Evolutionary conservation across 2,113 vertebrate species (phyloP).

Genomic region (Nansenia antarctica): DNA sequence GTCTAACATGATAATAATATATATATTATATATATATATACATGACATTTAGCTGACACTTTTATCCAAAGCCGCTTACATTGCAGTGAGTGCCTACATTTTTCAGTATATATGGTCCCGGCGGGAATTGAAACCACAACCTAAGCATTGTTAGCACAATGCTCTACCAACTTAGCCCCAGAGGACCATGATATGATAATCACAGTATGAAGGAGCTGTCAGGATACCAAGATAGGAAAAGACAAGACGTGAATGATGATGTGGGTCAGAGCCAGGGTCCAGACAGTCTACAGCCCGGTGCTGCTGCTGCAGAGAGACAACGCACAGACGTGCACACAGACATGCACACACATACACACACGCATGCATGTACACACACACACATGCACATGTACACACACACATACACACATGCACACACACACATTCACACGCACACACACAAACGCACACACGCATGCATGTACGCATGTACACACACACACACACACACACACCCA

Average conservation of each 20-base stretch:
- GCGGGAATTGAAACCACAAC: too few relatives aligned
- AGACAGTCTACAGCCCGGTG: constrained; percentile 31
- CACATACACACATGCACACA: background rate
- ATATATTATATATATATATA: too few relatives aligned
- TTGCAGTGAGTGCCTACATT: too few relatives aligned
- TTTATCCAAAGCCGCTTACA: too few relatives aligned
- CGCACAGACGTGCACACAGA: background rate
- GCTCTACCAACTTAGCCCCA: too few relatives aligned
- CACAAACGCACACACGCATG: too few relatives aligned
- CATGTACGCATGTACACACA: background rate
- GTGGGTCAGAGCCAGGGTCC: background rate
- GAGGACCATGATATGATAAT: too few relatives aligned
- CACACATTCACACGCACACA: constrained; percentile 1
- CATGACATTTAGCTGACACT: too few relatives aligned
- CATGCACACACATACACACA: constrained; percentile 3
- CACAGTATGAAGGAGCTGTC: too few relatives aligned
- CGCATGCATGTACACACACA: background rate
- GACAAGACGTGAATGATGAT: constrained; percentile 41
- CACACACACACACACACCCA: too few relatives aligned
- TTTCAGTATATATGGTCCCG: too few relatives aligned
- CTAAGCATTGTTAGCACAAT: too few relatives aligned
- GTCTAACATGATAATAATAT: constrained; percentile 29
- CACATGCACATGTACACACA: constrained; percentile 6
- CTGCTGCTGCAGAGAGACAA: constrained; percentile 48
- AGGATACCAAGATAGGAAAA: constrained; percentile 22